Percentiles rank a stretch among this genome's conserved stretches.
Conservation (phyloP, 2,888 invertebrate species). For the Morpho deidamia region DNA sequence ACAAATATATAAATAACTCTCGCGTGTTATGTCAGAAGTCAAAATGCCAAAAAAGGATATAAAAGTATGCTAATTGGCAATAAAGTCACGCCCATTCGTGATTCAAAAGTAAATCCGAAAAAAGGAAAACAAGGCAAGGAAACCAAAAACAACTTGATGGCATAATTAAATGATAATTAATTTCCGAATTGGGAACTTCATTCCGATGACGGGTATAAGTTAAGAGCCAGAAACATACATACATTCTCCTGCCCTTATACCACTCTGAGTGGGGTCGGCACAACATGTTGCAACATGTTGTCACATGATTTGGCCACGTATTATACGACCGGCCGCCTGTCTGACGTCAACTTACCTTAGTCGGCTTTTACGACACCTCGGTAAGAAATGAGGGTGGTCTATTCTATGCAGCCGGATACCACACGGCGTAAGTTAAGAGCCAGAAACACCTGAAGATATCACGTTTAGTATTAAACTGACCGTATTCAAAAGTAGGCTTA, state of each 20-base stretch:
- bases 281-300: too few species aligned
- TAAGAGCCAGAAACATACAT: constrained; percentile 5
- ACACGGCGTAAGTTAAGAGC: constrained; percentile 1
- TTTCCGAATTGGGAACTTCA: constrained; percentile 1
- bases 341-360: too few species aligned
- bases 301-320: too few species aligned
- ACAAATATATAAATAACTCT: too few species aligned
- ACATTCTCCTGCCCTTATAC: too few species aligned
- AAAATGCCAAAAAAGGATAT: neutral
- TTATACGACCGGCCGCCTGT: too few species aligned
- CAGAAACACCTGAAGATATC: neutral
- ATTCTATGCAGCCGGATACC: too few species aligned
- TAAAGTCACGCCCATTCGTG: constrained; percentile 2
- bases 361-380: too few species aligned
- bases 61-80: constrained; percentile 1
- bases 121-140: neutral
- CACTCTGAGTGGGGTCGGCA: too few species aligned
- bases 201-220: neutral
- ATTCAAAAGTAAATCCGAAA: neutral
- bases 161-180: constrained; percentile 15
- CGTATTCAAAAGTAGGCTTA: too few species aligned
- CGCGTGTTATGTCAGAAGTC: neutral
- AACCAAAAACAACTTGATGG: constrained; percentile 7
- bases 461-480: neutral
- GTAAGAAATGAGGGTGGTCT: too few species aligned